Conservation (phyloP, 2,888 invertebrate genomes). For the Seira sanloemensis region DNA sequence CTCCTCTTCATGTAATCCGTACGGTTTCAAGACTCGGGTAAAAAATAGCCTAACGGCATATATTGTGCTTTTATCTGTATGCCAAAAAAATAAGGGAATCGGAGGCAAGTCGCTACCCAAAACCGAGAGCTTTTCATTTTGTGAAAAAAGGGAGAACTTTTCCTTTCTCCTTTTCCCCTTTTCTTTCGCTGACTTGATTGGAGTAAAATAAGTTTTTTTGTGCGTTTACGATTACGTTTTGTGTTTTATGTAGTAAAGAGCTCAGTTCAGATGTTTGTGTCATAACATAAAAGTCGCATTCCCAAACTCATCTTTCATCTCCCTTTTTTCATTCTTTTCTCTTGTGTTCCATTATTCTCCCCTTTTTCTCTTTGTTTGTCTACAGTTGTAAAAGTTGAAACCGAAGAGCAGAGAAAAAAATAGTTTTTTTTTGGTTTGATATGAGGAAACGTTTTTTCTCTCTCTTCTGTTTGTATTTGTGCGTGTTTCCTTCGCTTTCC, state of each 20-base stretch:
- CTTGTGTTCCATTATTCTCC: conserved; percentile 10
- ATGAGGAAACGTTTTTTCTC: neutral
- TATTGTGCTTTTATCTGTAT: too few relatives aligned
- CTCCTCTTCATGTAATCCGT: conserved; percentile 41
- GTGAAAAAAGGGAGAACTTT: too few relatives aligned
- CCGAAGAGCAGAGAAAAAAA: too few relatives aligned
- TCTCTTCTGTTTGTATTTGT: neutral
- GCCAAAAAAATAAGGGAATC: too few relatives aligned
- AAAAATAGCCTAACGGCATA: too few relatives aligned
- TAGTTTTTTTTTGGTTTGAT: neutral
- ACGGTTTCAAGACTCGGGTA: too few relatives aligned
- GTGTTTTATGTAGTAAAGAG: neutral
- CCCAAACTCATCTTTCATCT: conserved; percentile 46
- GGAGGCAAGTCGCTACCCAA: too few relatives aligned
- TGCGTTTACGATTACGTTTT: conserved; percentile 14
- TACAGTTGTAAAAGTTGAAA: too few relatives aligned
- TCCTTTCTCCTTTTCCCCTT: too few relatives aligned
- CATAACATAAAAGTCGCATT: conserved; percentile 22
- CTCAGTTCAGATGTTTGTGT: conserved; percentile 32
- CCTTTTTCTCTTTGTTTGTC: neutral
- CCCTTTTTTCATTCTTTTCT: conserved; percentile 3
- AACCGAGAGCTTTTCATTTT: too few relatives aligned
- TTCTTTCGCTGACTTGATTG: too few relatives aligned
- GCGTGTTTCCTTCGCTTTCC: neutral
- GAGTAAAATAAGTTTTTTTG: conserved; percentile 19